Conservation (phyloP, 2,888 invertebrate genomes). For the Nemurella pictetii region DNA sequence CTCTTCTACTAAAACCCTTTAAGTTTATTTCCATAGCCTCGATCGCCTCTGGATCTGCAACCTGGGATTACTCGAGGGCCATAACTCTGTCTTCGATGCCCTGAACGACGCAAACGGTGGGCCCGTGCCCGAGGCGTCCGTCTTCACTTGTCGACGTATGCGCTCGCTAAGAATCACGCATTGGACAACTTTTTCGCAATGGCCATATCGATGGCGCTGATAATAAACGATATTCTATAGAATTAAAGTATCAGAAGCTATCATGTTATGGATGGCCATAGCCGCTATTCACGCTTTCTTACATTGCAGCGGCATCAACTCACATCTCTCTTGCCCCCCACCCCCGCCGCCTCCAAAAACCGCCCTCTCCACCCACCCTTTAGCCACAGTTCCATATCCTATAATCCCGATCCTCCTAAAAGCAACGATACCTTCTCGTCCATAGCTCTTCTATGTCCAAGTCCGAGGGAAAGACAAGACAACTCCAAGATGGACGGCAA, state of each 20-base stretch:
- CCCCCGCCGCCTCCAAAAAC: not conserved
- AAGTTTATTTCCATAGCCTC: constrained; percentile 29
- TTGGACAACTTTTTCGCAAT: not conserved
- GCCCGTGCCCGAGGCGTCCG: constrained; percentile 3
- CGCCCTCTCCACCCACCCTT: not conserved
- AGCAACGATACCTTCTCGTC: constrained; percentile 37
- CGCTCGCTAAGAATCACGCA: constrained; percentile 11
- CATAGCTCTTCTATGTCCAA: constrained; percentile 38
- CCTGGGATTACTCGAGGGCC: constrained; percentile 22
- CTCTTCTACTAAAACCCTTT: constrained; percentile 26
- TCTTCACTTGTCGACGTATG: not conserved
- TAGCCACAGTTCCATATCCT: constrained; percentile 22
- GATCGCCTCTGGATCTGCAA: constrained; percentile 11
- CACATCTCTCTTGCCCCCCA: constrained; percentile 13
- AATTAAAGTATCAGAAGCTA: constrained; percentile 9
- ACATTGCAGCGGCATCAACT: not conserved
- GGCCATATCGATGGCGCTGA: constrained; percentile 18
- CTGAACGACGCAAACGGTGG: not conserved
- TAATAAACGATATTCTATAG: constrained; percentile 17
- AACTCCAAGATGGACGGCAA: constrained; percentile 40
- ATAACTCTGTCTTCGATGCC: constrained; percentile 13
- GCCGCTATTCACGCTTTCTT: constrained; percentile 1
- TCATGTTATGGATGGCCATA: constrained; percentile 3
- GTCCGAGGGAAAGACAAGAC: constrained; percentile 41
- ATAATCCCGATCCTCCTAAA: constrained; percentile 36